Evolutionary conservation across 2,888 invertebrate species (phyloP), one percentile per base, ranked within the genome.

Genomic region (Lochmaea capreae): DNA sequence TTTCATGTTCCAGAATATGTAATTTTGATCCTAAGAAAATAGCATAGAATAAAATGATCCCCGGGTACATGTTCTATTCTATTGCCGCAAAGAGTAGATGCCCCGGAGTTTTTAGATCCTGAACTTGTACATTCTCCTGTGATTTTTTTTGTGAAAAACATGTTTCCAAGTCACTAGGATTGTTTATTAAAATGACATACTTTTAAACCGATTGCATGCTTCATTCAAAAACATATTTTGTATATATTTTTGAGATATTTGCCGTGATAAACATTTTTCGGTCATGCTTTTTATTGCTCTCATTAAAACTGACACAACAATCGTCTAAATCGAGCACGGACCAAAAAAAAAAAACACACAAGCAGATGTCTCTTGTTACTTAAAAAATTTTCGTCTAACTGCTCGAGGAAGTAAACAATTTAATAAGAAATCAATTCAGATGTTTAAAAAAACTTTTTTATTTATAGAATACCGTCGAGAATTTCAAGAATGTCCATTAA

Each of bases 341-440:
- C 33, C 22, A 22, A 46, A n/a, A 8, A 14, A n/a, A 49, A 49
- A n/a, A 49, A 2, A 49, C 6, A 49, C 8, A 14, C 49, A 49
- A 58, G 11, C 58, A 58, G 22, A 12, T 58, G 58, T 58, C 58
- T 58, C 26, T 26, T 58, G 58, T 58, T 58, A 26, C 58, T 58
- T 58, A 10, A 22, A 58, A 58, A 58, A 26, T 26, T 18, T 26
- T 26, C 58, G 22, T 26, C 26, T 58, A 26, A 26, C 26, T 26
- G 26, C 22, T 58, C 26, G 58, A 26, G 18, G 22, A 26, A 26
- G 58, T 58, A 58, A 58, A 58, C 58, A 58, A 26, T 58, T 58
- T 58, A 58, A 26, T 26, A 26, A 14, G 58, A 8, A 22, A 11
- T 18, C 22, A 58, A 26, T 26, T 58, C 26, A 3, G 26, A 26